phyloP scores from a whole-genome alignment of 1,140 invertebrate species.

The Pogonomyrmex californicus region DNA sequence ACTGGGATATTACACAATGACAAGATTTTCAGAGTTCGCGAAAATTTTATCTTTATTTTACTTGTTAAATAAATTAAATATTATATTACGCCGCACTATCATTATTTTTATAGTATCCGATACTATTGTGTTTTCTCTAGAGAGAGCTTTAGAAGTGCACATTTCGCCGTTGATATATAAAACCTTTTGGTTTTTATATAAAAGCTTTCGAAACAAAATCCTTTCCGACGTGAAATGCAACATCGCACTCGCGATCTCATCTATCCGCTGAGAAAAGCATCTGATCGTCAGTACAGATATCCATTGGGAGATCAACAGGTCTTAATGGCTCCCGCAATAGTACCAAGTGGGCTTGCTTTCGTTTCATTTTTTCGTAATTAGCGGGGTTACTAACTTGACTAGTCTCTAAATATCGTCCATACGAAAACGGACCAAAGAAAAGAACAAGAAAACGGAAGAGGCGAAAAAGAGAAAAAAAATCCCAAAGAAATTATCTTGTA shows the following conservation, averaged over 20 bases:
- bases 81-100: too few relatives aligned
- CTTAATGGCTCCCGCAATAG: slow-evolving; percentile 54
- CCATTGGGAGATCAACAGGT: slow-evolving; percentile 61
- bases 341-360: slow-evolving; percentile 47
- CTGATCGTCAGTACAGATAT: slow-evolving; percentile 39
- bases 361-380: slow-evolving; percentile 52
- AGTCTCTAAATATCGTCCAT: slow-evolving; percentile 34
- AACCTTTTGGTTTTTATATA: slow-evolving; percentile 3
- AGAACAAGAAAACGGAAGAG: background rate
- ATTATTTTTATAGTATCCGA: background rate
- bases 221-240: background rate
- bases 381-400: slow-evolving; percentile 43
- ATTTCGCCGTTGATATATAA: background rate
- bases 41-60: background rate
- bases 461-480: background rate
- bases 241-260: slow-evolving; percentile 4
- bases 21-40: background rate
- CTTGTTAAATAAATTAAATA: background rate
- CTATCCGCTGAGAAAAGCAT: slow-evolving; percentile 28
- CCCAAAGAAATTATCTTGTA: slow-evolving; percentile 33
- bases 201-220: slow-evolving; percentile 4
- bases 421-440: background rate
- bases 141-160: background rate
- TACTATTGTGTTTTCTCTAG: background rate
- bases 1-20: too few relatives aligned